Evolutionary conservation across 53 echinoderm and acorn worm genomes (phyloP), one percentile per base, ranked within the genome.

Genomic region (Apostichopus leukothele): DNA sequence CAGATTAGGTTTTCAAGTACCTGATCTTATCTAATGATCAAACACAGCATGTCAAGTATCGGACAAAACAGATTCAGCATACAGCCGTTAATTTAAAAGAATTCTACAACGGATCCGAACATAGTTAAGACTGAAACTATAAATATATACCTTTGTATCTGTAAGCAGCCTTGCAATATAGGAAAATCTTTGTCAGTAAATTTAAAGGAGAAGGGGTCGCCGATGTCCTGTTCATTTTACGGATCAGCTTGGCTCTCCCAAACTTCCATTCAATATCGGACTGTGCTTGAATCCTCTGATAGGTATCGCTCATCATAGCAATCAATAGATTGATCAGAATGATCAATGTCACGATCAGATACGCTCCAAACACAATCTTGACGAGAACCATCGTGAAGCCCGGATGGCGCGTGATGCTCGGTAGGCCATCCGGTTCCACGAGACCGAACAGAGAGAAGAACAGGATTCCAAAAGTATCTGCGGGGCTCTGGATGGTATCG

Each of bases 241-340:
- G 84, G 76, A 97, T 97, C 68, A 97, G 90, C 91, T 94, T 94
- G 27, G 98, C 98, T 83, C 98, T 86, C 9, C 95, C 98, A 88
- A 95, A 97, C 89, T 97, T 97, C 98, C 98, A 97, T 86, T 97
- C 98, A 20, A 86, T 90, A 76, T 97, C 98, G 0, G 98, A 97
- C 91, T 97, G 98, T 0, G 95, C 98, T 89, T 97, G 98, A 73
- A 97, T 97, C 14, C 98, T 88, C 88, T 97, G 98, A 87, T 97
- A 97, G 57, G 98, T 97, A 63, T 97, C 98, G n/a, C 95, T 95
- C 98, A 97, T 97, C 98, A 97, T 97, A 89, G 98, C 98, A 50
- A 97, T 97, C 83, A 97, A 89, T 23, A 97, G 88, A 86, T 97
- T 97, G 90, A 97, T 97, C 57, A 97, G 85, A 57, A 97, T 95